Percentiles rank a stretch among this genome's conserved stretches.
These are phyloP conservation scores for Acanthosepion pharaonis DNA, from an alignment of 2,888 invertebrate genomes.

Conservation along the genomic window DNA sequence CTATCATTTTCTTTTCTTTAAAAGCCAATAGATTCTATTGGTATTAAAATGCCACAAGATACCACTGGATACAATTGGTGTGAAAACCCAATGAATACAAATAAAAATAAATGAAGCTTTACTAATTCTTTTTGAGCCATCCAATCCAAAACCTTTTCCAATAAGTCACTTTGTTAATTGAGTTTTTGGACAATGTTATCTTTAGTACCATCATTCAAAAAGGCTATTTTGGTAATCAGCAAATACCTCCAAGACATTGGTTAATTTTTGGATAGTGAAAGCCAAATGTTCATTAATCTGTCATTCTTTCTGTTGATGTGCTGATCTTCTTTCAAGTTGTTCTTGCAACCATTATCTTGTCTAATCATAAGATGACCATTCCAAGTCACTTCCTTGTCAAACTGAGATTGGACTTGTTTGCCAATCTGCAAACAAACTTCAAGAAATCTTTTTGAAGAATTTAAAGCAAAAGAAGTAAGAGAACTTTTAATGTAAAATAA, in stretches of 20 bases:
- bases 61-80: too few species aligned
- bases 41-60: too few species aligned
- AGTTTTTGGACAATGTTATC: background rate
- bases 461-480: background rate
- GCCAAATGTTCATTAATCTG: background rate
- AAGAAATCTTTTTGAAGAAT: background rate
- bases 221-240: constrained; percentile 17
- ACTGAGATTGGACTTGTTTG: background rate
- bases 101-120: background rate
- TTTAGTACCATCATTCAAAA: background rate
- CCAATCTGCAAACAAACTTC: background rate
- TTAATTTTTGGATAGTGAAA: background rate
- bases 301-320: background rate
- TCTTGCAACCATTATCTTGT: background rate
- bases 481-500: background rate
- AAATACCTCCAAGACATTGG: background rate
- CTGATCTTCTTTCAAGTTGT: background rate
- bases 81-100: too few species aligned
- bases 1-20: too few species aligned
- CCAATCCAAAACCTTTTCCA: background rate
- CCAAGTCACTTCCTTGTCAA: background rate
- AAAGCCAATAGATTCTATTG: too few species aligned
- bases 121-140: background rate
- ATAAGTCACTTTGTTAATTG: constrained; percentile 6
- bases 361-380: background rate